Evolutionary conservation across 2,888 invertebrate species (phyloP).

Genomic region (Drosophila lutescens): DNA sequence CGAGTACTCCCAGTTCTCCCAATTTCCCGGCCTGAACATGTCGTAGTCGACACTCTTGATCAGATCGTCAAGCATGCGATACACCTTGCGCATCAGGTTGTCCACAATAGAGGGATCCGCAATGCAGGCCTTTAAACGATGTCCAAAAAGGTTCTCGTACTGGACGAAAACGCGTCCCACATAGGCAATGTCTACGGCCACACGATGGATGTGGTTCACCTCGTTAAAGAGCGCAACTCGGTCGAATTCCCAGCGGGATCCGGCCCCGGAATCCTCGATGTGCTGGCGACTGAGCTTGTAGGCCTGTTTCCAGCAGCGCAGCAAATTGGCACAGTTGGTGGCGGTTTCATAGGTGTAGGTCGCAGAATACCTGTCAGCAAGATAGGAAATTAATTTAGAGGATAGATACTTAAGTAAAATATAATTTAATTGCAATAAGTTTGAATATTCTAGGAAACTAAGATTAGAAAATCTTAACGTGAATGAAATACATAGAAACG

Average conservation of each 20-base stretch:
- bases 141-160: slow-evolving; percentile 95
- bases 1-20: slow-evolving; percentile 94
- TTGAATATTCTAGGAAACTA: background rate
- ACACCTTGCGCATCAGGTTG: slow-evolving; percentile 92
- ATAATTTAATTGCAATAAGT: background rate
- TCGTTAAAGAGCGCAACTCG: slow-evolving; percentile 91
- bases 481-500: too few relatives aligned
- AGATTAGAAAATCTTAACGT: too few relatives aligned
- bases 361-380: slow-evolving; percentile 70
- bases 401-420: too few relatives aligned
- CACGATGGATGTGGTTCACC: slow-evolving; percentile 93
- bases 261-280: slow-evolving; percentile 94
- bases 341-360: slow-evolving; percentile 81
- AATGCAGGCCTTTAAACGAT: slow-evolving; percentile 93
- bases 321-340: slow-evolving; percentile 82
- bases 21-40: slow-evolving; percentile 90
- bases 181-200: slow-evolving; percentile 91
- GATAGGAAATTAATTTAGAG: too few relatives aligned
- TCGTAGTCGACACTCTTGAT: slow-evolving; percentile 92
- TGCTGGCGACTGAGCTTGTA: slow-evolving; percentile 92
- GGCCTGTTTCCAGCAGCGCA: slow-evolving; percentile 85
- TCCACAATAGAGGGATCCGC: slow-evolving; percentile 95
- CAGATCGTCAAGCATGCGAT: slow-evolving; percentile 90
- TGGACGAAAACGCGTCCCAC: slow-evolving; percentile 92
- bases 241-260: slow-evolving; percentile 96